Evolutionary conservation across 2,888 invertebrate genomes (phyloP), one percentile per base, ranked within the genome.

Genomic region (Physocephala rufipes): DNA sequence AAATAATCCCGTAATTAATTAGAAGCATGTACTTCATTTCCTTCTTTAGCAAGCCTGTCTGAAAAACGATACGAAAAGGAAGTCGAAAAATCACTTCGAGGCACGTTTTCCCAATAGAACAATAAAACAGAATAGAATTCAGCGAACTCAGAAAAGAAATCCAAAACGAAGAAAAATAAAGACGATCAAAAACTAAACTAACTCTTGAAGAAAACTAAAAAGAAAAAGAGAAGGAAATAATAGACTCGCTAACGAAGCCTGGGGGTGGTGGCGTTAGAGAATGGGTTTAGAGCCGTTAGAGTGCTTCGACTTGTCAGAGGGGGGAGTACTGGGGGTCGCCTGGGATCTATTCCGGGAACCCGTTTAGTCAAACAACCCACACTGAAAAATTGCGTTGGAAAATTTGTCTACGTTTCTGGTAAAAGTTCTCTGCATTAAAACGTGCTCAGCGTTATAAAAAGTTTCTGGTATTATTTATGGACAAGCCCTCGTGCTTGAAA

Each of bases 321-420:
- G 65, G 74, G 77, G 24, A 24, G 15, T 7, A 76, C 75, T 79
- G 79, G 80, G 81, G 80, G 77, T 79, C 80, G 78, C 78, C 79
- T 78, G 75, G 78, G 76, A 78, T 53, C 36, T 69, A 26, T 63
- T 51, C 63, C 62, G 28, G 53, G 53, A 68, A 49, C 19, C 19
- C 51, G 30, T 19, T 28, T 47, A n/a, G 49, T 51, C n/a, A n/a
- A n/a, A 30, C 30, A 28, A 15, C 63, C 21, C 21, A 43, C 21
- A 58, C 64, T 59, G 64, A 55, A 64, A 64, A 62, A 64, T 64
- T 64, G 47, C 53, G 36, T 36, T 4, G 36, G 36, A 70, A 53
- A 64, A 64, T 64, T 70, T 64, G 63, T 64, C 63, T 43, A 53
- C 55, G 45, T 30, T 64, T 58, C 51, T 55, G 64, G 45, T 45